These are phyloP conservation scores for Dreissena rostriformis DNA, from an alignment of 1,140 invertebrate genomes.

Conservation along the genomic window DNA sequence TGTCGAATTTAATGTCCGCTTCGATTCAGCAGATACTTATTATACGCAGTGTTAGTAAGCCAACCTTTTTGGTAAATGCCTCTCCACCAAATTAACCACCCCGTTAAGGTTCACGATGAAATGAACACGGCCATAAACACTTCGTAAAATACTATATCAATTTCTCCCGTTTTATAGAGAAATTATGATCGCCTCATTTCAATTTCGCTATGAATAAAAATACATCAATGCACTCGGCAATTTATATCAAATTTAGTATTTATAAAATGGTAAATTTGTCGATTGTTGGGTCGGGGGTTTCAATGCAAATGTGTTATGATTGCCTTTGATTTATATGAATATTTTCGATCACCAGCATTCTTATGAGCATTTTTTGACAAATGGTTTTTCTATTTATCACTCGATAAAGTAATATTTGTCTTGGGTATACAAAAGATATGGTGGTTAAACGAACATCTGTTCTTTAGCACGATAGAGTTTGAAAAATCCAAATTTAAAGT, in stretches of 20 bases:
- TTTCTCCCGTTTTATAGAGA: slow-evolving; percentile 35
- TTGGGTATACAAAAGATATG: background rate
- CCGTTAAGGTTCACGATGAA: no score
- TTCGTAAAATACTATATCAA: slow-evolving; percentile 37
- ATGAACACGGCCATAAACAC: slow-evolving; percentile 1
- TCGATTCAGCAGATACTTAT: no score
- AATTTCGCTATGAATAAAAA: slow-evolving; percentile 21
- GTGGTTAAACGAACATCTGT: background rate
- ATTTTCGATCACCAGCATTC: slow-evolving; percentile 17
- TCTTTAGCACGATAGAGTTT: no score
- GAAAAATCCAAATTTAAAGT: no score
- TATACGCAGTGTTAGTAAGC: no score
- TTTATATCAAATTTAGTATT: slow-evolving; percentile 33
- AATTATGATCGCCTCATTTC: slow-evolving; percentile 24
- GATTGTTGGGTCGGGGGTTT: background rate
- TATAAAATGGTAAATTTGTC: slow-evolving; percentile 6
- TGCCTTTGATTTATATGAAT: slow-evolving; percentile 30
- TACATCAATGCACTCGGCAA: background rate
- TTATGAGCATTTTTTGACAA: slow-evolving; percentile 1
- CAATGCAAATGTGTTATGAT: background rate
- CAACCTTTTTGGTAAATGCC: no score
- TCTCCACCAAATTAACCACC: no score
- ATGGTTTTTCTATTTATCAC: slow-evolving; percentile 9
- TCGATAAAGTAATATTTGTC: background rate
- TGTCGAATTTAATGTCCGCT: no score